These are phyloP conservation scores for Metridium senile DNA, from an alignment of 92 coral and sea anemone genomes.

Conservation along the genomic window DNA sequence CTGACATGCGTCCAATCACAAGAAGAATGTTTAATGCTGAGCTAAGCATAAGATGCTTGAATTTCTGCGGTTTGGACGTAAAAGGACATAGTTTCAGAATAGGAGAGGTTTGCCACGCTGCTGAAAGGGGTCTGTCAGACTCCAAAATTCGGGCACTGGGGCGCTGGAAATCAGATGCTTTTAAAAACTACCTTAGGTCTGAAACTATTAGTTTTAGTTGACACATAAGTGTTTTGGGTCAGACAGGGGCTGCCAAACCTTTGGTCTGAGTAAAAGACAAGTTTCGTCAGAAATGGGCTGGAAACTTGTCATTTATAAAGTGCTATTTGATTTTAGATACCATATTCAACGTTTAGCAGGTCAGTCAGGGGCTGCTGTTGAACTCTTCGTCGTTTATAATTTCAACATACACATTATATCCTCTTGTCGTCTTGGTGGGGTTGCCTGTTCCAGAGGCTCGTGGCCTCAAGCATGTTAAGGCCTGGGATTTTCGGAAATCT, in stretches of 20 bases:
- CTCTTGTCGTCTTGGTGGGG: too few relatives aligned
- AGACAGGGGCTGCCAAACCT: constrained; percentile 9
- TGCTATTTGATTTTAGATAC: too few relatives aligned
- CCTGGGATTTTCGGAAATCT: too few relatives aligned
- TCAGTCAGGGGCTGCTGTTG: constrained; percentile 8
- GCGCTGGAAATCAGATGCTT: constrained; percentile 48
- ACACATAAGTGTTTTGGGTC: not conserved
- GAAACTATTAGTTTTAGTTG: not conserved
- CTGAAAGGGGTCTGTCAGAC: constrained; percentile 31
- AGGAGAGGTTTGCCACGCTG: constrained; percentile 23
- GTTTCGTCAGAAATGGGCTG: not conserved
- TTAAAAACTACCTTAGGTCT: constrained; percentile 21
- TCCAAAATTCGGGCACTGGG: constrained; percentile 36
- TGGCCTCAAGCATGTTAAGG: too few relatives aligned
- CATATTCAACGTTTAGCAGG: too few relatives aligned
- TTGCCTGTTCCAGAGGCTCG: too few relatives aligned
- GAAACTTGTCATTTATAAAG: too few relatives aligned
- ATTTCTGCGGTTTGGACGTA: constrained; percentile 30
- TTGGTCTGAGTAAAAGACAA: not conserved
- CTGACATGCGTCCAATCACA: not conserved
- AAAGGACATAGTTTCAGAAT: constrained; percentile 42
- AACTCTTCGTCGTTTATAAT: too few relatives aligned
- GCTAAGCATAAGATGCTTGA: constrained; percentile 11
- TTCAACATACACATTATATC: too few relatives aligned
- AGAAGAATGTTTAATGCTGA: constrained; percentile 23